Conservation (phyloP, 1,140 invertebrate genomes). For the Potamilus streckersoni region DNA sequence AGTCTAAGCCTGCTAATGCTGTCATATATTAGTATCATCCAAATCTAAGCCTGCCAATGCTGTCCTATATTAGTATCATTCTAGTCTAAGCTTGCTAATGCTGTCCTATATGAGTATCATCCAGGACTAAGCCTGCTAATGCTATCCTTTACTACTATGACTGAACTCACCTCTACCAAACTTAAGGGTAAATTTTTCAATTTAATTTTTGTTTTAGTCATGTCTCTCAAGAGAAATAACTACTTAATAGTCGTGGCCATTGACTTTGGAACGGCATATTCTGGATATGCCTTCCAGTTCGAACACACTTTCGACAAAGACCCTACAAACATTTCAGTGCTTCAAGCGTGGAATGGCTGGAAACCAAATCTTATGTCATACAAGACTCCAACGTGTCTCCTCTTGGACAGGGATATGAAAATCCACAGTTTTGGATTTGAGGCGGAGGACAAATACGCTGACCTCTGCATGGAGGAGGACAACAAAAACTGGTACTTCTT, state of each 20-base stretch:
- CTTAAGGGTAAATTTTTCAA: too few relatives aligned
- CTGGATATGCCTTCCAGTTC: conserved; percentile 16
- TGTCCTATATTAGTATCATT: too few relatives aligned
- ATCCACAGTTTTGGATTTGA: conserved; percentile 19
- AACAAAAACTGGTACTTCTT: conserved; percentile 15
- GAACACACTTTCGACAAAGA: conserved; percentile 15
- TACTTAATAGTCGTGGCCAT: conserved; percentile 9
- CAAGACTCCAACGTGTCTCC: conserved; percentile 22
- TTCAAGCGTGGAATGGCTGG: conserved; percentile 13
- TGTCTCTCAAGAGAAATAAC: neutral
- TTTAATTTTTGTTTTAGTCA: too few relatives aligned
- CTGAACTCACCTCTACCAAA: too few relatives aligned
- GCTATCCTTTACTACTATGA: too few relatives aligned
- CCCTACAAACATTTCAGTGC: conserved; percentile 19
- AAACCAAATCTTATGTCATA: conserved; percentile 20
- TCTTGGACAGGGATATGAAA: conserved; percentile 3
- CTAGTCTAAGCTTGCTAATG: too few relatives aligned
- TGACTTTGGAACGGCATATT: conserved; percentile 14
- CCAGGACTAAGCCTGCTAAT: too few relatives aligned
- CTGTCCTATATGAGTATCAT: too few relatives aligned
- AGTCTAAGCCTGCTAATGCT: too few relatives aligned
- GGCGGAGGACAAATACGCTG: conserved; percentile 19
- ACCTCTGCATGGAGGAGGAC: conserved; percentile 16
- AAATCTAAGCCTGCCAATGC: too few relatives aligned
- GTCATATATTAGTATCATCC: too few relatives aligned